These are phyloP conservation scores for Griposia aprilina DNA, from an alignment of 2,888 invertebrate species.

Conservation along the genomic window DNA sequence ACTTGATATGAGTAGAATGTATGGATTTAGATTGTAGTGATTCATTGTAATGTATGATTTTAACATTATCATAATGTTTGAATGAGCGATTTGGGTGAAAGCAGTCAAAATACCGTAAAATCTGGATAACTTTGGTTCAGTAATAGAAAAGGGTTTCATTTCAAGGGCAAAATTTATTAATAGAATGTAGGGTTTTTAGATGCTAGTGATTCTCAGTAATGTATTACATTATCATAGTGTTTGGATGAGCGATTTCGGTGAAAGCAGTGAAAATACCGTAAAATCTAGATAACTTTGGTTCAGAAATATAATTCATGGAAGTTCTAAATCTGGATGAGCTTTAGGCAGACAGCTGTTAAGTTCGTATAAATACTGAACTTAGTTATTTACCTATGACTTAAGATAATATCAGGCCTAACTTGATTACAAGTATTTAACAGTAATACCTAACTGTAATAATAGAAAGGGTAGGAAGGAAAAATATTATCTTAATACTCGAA, in stretches of 20 bases:
- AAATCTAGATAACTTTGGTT: constrained; percentile 13
- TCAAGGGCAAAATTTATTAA: too few species aligned
- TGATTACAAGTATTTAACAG: too few species aligned
- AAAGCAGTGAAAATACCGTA: constrained; percentile 13
- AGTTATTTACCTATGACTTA: neutral
- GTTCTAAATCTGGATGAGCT: constrained; percentile 13
- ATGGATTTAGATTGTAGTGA: neutral
- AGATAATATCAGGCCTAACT: neutral
- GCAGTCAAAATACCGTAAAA: constrained; percentile 17
- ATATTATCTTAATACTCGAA: neutral
- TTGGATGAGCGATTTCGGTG: neutral
- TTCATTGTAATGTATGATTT: constrained; percentile 10
- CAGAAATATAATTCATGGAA: constrained; percentile 24
- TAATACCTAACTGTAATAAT: neutral
- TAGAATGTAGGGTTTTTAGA: neutral
- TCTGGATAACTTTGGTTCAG: constrained; percentile 1
- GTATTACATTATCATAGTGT: constrained; percentile 33
- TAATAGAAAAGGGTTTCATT: too few species aligned
- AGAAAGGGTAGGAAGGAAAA: too few species aligned
- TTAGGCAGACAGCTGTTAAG: constrained; percentile 29
- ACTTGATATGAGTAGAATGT: too few species aligned
- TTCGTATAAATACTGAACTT: neutral
- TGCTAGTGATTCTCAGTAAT: constrained; percentile 2
- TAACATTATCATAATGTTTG: constrained; percentile 24
- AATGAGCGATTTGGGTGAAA: neutral